Conservation (phyloP, 2,797 vertebrate species). For the Pteropus rufus region DNA sequence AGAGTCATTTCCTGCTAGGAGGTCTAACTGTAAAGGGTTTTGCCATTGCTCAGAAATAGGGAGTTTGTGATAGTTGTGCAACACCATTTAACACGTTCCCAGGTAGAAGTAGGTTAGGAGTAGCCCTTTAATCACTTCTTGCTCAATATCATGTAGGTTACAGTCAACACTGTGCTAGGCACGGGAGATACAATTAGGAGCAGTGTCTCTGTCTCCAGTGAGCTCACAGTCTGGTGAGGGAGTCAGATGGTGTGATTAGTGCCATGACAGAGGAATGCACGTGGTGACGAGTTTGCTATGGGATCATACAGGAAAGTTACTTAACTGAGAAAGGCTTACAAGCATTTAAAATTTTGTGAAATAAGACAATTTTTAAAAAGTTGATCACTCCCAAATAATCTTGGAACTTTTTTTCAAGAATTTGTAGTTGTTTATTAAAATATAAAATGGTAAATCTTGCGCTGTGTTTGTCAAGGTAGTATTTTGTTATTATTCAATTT, state of each 20-base stretch:
- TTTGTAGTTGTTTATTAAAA: neutral
- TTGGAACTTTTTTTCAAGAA: neutral
- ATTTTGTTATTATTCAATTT: slow-evolving; percentile 27
- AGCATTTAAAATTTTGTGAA: neutral
- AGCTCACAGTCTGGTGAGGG: neutral
- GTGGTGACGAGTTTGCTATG: neutral
- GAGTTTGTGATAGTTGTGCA: neutral
- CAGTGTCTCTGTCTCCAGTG: neutral
- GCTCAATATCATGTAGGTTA: neutral
- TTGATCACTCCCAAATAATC: neutral
- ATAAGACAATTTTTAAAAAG: neutral
- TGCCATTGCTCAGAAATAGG: slow-evolving; percentile 9
- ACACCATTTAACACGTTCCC: neutral
- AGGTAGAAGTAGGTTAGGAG: neutral
- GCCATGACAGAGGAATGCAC: neutral
- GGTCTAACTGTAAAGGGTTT: neutral
- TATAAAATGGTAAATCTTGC: neutral
- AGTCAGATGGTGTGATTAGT: neutral
- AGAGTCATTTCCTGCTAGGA: slow-evolving; percentile 40
- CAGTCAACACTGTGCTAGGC: neutral
- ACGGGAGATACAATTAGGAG: neutral
- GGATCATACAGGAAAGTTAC: neutral
- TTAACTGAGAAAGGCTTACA: neutral
- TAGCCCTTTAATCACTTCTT: neutral
- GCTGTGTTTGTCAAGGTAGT: neutral